Evolutionary conservation across 2,113 vertebrate species (phyloP).

Genomic region (Perccottus glenii): DNA sequence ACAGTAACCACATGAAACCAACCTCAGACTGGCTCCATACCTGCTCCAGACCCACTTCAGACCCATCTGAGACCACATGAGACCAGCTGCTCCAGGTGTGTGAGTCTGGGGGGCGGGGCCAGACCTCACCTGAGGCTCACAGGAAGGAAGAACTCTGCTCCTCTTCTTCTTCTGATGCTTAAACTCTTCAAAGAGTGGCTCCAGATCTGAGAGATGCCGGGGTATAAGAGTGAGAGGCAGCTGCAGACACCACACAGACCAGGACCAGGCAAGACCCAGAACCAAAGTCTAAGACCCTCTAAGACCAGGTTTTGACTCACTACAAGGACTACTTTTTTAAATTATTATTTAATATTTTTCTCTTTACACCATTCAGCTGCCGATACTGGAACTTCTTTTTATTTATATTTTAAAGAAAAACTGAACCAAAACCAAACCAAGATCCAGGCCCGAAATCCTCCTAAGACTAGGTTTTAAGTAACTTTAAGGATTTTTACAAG

Average conservation of each 20-base stretch:
- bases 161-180: neutral
- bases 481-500: no score
- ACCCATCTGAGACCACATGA: constrained; percentile 48
- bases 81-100: neutral
- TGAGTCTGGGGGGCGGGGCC: neutral
- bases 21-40: constrained; percentile 30
- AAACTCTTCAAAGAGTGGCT: constrained; percentile 4
- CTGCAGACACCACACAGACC: constrained; percentile 28
- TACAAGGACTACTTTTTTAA: no score
- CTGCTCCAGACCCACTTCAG: constrained; percentile 43
- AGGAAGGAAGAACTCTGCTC: constrained; percentile 1
- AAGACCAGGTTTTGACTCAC: no score
- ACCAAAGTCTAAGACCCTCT: no score
- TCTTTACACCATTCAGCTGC: no score
- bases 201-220: constrained; percentile 46
- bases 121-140: constrained; percentile 2
- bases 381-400: no score
- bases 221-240: constrained; percentile 46
- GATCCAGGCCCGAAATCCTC: no score
- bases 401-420: no score
- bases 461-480: no score
- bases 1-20: constrained; percentile 57
- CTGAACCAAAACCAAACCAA: no score
- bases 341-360: no score
- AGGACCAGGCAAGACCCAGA: neutral